Conservation (phyloP, 2,113 vertebrate genomes). For the Halichoerus grypus region DNA sequence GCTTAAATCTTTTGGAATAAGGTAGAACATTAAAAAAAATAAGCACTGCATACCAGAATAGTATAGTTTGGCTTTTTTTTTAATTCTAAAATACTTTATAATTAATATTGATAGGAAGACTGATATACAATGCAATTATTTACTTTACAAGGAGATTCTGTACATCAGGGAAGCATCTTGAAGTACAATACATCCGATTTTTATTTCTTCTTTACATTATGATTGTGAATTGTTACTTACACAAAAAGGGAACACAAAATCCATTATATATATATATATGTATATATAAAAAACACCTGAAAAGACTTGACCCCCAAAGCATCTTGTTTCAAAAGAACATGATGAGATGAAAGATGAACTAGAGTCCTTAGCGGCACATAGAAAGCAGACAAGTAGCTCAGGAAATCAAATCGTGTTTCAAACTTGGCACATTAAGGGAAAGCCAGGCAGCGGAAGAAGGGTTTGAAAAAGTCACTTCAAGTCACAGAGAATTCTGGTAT, state of each 20-base stretch:
- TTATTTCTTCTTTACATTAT: slow-evolving; percentile 61
- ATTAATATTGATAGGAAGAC: slow-evolving; percentile 94
- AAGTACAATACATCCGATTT: slow-evolving; percentile 64
- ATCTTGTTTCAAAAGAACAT: background rate
- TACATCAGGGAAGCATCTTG: slow-evolving; percentile 88
- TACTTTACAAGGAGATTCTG: slow-evolving; percentile 89
- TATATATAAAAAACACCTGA: slow-evolving; percentile 8
- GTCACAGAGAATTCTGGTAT: slow-evolving; percentile 8
- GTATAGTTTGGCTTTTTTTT: slow-evolving; percentile 75
- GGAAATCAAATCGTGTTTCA: slow-evolving; percentile 33
- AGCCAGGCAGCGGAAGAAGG: background rate
- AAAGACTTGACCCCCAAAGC: slow-evolving; percentile 32
- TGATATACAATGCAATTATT: slow-evolving; percentile 93
- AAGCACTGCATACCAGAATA: background rate
- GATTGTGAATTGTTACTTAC: slow-evolving; percentile 62
- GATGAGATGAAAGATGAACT: slow-evolving; percentile 59
- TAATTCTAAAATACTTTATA: slow-evolving; percentile 93
- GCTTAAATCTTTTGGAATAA: slow-evolving; percentile 54
- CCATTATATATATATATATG: slow-evolving; percentile 59
- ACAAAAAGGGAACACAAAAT: slow-evolving; percentile 50
- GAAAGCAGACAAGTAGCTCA: slow-evolving; percentile 18
- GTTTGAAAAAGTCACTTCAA: background rate
- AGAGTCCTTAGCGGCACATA: slow-evolving; percentile 34
- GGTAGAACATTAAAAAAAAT: background rate
- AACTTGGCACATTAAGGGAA: slow-evolving; percentile 70